Evolutionary conservation across 2,888 invertebrate genomes (phyloP).

Genomic region (Blastobasis lacticolella): DNA sequence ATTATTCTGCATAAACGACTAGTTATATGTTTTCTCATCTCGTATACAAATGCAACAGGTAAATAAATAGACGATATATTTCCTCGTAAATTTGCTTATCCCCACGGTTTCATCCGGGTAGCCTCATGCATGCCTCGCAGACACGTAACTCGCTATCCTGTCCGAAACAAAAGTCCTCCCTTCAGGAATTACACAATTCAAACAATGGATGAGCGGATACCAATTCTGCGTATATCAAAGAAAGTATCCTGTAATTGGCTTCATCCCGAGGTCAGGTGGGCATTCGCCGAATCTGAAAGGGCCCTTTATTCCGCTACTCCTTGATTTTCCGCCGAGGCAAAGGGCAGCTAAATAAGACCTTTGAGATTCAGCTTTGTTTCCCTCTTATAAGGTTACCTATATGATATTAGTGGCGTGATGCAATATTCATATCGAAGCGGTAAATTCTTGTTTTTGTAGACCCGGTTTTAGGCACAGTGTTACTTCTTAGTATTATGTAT

Average conservation of each 20-base stretch:
- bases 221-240: slow-evolving; percentile 22
- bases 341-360: slow-evolving; percentile 40
- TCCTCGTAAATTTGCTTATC: too few species aligned
- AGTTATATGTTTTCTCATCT: too few species aligned
- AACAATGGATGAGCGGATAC: too few species aligned
- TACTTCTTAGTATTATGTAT: background rate
- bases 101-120: too few species aligned
- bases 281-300: slow-evolving; percentile 46
- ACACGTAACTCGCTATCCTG: too few species aligned
- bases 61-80: too few species aligned
- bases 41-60: too few species aligned
- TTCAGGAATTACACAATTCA: too few species aligned
- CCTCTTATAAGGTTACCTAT: slow-evolving; percentile 13
- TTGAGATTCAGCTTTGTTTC: slow-evolving; percentile 35
- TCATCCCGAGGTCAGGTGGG: slow-evolving; percentile 37
- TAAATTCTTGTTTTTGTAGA: background rate
- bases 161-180: too few species aligned
- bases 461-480: background rate
- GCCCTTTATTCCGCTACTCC: slow-evolving; percentile 37
- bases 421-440: background rate
- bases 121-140: too few species aligned
- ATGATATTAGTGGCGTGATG: background rate
- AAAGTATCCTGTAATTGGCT: slow-evolving; percentile 50
- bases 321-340: slow-evolving; percentile 56
- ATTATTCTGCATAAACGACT: too few species aligned